Percentiles rank a stretch among this genome's conserved stretches.
phyloP scores from a whole-genome alignment of 2,888 invertebrate species.

The Acronicta psi region DNA sequence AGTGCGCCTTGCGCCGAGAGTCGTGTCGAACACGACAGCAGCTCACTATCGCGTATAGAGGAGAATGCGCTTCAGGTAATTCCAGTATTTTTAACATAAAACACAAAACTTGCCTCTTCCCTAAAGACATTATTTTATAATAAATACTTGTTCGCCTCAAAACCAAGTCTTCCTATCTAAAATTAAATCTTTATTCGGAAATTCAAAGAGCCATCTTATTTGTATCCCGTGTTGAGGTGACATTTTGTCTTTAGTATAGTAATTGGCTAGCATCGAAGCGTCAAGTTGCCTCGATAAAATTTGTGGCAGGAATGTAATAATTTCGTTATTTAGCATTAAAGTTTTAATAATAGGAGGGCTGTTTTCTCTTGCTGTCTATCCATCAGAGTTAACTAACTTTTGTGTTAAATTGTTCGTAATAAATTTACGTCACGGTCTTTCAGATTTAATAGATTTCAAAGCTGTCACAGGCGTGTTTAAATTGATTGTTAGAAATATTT shows the following conservation, averaged over 20 bases:
- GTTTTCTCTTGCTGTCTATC: conserved; percentile 44
- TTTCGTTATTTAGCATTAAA: conserved; percentile 68
- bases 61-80: conserved; percentile 94
- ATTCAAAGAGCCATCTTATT: conserved; percentile 71
- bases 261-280: conserved; percentile 76
- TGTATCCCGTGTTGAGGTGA: conserved; percentile 69
- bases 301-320: conserved; percentile 74
- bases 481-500: conserved; percentile 34
- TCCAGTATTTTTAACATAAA: conserved; percentile 19
- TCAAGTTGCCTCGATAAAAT: conserved; percentile 70
- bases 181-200: conserved; percentile 81
- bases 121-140: conserved; percentile 36
- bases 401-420: conserved; percentile 52
- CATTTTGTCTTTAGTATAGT: conserved; percentile 78
- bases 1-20: conserved; percentile 93
- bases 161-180: conserved; percentile 74
- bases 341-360: conserved; percentile 62
- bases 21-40: conserved; percentile 93
- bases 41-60: conserved; percentile 94
- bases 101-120: conserved; percentile 8
- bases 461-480: conserved; percentile 33
- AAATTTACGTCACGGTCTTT: conserved; percentile 41
- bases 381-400: conserved; percentile 46
- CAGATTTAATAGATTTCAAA: conserved; percentile 49
- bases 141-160: conserved; percentile 46